Percentiles rank a stretch among this genome's conserved stretches.
Conservation (phyloP, 64 coral and sea anemone genomes). For the Montipora cactus region DNA sequence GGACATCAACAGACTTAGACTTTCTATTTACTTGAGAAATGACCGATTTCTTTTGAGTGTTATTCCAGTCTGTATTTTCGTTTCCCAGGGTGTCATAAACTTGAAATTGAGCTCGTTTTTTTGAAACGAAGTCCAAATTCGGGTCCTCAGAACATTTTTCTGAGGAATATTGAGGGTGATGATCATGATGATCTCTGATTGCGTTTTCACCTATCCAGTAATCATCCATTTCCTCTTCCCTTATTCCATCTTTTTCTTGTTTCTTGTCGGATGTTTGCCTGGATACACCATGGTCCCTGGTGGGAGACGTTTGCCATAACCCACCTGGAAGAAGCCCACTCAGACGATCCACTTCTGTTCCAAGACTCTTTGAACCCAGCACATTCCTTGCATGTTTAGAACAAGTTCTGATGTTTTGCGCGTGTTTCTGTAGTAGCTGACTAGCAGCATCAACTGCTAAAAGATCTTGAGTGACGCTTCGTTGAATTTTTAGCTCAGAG, state of each 20-base stretch:
- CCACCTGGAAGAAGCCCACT: constrained; percentile 77
- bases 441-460: constrained; percentile 81
- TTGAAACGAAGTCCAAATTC: background rate
- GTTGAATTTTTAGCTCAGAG: constrained; percentile 73
- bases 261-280: background rate
- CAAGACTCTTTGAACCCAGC: constrained; percentile 73
- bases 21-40: background rate
- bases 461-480: constrained; percentile 61
- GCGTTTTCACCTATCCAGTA: constrained; percentile 72
- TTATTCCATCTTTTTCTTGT: background rate
- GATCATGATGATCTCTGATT: constrained; percentile 23
- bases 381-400: constrained; percentile 82
- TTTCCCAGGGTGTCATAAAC: background rate
- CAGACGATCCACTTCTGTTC: constrained; percentile 39
- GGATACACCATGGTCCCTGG: constrained; percentile 19
- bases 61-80: constrained; percentile 10
- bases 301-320: constrained; percentile 54
- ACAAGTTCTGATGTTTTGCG: constrained; percentile 68
- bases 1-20: constrained; percentile 52
- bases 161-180: background rate
- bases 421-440: constrained; percentile 72
- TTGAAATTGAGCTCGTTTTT: constrained; percentile 74
- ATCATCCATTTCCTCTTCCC: constrained; percentile 9
- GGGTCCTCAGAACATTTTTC: background rate
- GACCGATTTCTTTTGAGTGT: background rate